Base-by-base conservation (phyloP, 2,888 invertebrate genomes). In the Ischnus inquisitorius region DNA sequence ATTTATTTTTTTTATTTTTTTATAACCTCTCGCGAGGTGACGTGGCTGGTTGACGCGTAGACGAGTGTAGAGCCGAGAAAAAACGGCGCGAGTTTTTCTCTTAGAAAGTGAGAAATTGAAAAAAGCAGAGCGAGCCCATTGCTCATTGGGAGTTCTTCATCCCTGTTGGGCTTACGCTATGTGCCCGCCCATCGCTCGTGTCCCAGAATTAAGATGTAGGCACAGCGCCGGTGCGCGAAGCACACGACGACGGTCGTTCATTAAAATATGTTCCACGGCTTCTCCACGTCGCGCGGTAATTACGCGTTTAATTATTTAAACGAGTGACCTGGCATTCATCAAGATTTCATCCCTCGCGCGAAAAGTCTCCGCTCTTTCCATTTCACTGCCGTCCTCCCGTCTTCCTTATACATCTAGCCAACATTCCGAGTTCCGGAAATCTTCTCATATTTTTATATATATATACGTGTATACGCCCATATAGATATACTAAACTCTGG, bases 241-340 rank as follows among this genome's bases (percentile, higher is more conserved):
- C 51, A 12, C 28, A 64, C 74, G 65, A 74, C 46, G 79, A 76
- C 60, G 69, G 48, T 86, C 88, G 86, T 92, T 92, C 91, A 91
- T 92, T 92, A 92, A 92, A 92, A 92, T 90, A 87, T 88, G 87
- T 87, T 89, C 88, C 87, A 88, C 88, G 64, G 60, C 64, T 69
- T 72, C 51, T 51, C 4, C 65, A 60, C 62, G 16, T 25, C 86
- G 86, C 86, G 78, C 90, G 88, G 90, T 92, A 92, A 92, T 92
- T 92, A 92, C 89, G 90, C 90, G 89, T 91, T 92, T 91, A 92
- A 91, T 92, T 92, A 91, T 92, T 91, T 92, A 90, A 92, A 91
- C 90, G 91, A 90, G 88, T 90, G 87, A 90, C 88, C 81, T 87
- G 84, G 87, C 90, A 90, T 92, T 92, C 90, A 91, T 89, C 88